phyloP scores from a whole-genome alignment of 2,888 invertebrate genomes.

The Oscheius sp. region DNA sequence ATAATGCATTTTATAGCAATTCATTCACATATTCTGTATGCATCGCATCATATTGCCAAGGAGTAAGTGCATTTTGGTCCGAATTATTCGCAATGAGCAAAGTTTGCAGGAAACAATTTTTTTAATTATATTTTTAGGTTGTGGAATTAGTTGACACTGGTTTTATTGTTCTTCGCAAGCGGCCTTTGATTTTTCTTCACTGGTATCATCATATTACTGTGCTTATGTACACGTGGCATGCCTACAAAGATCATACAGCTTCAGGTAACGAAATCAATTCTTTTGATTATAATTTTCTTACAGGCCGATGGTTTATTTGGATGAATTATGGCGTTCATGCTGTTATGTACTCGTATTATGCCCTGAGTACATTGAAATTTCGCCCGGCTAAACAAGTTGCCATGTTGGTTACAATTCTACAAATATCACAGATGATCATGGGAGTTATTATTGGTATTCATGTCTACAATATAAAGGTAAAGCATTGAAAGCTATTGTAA shows the following conservation, averaged over 20 bases:
- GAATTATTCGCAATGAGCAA: slow-evolving; percentile 88
- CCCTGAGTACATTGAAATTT: slow-evolving; percentile 74
- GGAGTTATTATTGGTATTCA: slow-evolving; percentile 67
- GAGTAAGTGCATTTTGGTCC: slow-evolving; percentile 96
- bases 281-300: too few species aligned
- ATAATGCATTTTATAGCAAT: slow-evolving; percentile 47
- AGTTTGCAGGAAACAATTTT: slow-evolving; percentile 40
- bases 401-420: slow-evolving; percentile 75
- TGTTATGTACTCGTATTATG: slow-evolving; percentile 77
- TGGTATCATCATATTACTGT: slow-evolving; percentile 78
- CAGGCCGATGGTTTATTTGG: slow-evolving; percentile 73
- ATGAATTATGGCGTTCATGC: slow-evolving; percentile 77
- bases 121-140: slow-evolving; percentile 78
- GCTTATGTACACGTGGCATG: slow-evolving; percentile 76
- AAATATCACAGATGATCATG: slow-evolving; percentile 64
- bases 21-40: slow-evolving; percentile 91
- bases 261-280: slow-evolving; percentile 61
- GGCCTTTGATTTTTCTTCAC: slow-evolving; percentile 77
- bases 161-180: slow-evolving; percentile 75
- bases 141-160: slow-evolving; percentile 83
- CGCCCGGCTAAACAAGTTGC: slow-evolving; percentile 65
- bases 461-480: slow-evolving; percentile 65
- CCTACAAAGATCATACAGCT: slow-evolving; percentile 73
- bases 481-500: neutral
- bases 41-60: slow-evolving; percentile 77